Conservation (phyloP, 1,140 invertebrate genomes). For the Lucilia sericata region DNA sequence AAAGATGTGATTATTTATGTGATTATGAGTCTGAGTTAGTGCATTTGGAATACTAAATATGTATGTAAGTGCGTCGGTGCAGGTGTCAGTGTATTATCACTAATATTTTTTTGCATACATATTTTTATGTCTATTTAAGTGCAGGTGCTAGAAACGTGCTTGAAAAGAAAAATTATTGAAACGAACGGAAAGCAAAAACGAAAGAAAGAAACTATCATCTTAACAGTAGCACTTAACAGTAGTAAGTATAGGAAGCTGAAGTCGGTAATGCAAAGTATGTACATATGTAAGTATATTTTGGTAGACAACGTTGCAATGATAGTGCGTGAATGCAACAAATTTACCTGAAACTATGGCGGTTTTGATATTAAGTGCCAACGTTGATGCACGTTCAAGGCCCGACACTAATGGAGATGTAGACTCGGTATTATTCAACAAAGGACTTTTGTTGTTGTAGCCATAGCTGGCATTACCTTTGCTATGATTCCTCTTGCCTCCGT, state of each 20-base stretch:
- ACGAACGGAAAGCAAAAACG: neutral
- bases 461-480: neutral
- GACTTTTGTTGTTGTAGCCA: conserved; percentile 5
- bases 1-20: too few species aligned
- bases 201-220: neutral
- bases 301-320: neutral
- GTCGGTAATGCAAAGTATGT: neutral
- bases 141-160: conserved; percentile 33
- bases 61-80: too few species aligned
- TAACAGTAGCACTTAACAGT: neutral
- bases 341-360: conserved; percentile 66
- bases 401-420: conserved; percentile 38
- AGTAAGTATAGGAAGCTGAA: neutral
- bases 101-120: too few species aligned
- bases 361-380: conserved; percentile 58
- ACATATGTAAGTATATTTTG: neutral
- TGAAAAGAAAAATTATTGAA: neutral
- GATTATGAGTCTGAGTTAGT: too few species aligned
- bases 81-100: too few species aligned
- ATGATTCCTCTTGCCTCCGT: conserved; percentile 40
- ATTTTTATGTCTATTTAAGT: neutral
- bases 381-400: conserved; percentile 38
- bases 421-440: conserved; percentile 30
- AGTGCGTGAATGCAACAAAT: conserved; percentile 44
- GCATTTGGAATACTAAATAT: too few species aligned